Percentiles rank a stretch among this genome's conserved stretches.
These are phyloP conservation scores for Sebastes taczanowskii DNA, from an alignment of 2,797 vertebrate species.

Conservation along the genomic window DNA sequence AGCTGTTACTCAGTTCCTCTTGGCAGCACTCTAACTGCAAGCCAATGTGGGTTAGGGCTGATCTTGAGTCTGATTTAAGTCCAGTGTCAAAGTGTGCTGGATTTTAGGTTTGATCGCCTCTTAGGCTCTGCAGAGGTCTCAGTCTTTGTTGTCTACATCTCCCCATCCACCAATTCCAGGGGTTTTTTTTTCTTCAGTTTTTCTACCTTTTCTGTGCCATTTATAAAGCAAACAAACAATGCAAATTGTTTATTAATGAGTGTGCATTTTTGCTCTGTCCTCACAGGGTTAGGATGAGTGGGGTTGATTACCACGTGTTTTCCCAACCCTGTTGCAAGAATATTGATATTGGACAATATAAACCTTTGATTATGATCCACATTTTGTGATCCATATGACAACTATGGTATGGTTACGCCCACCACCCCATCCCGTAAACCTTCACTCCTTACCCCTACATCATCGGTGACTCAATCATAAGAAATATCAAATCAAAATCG, in stretches of 20 bases:
- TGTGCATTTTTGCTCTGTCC: too few species aligned
- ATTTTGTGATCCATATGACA: neutral
- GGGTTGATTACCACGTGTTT: too few species aligned
- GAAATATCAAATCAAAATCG: neutral
- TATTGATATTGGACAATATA: too few species aligned
- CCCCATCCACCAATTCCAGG: neutral
- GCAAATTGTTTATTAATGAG: too few species aligned
- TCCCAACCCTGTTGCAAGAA: too few species aligned
- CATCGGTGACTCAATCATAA: neutral
- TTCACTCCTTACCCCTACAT: too few species aligned
- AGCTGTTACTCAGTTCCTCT: neutral
- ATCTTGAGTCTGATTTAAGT: neutral
- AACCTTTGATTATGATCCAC: neutral
- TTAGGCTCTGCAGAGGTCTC: neutral
- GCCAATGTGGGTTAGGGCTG: neutral
- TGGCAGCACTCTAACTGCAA: neutral
- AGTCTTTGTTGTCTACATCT: neutral
- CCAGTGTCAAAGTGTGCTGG: neutral
- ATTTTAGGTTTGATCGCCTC: neutral
- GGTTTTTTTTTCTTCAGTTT: neutral
- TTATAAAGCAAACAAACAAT: too few species aligned
- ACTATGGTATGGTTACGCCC: neutral
- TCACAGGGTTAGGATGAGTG: too few species aligned
- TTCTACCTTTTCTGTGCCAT: neutral
- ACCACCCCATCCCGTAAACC: too few species aligned